Conservation (phyloP, 1,140 invertebrate species). For the Andrena cerasifolii region DNA sequence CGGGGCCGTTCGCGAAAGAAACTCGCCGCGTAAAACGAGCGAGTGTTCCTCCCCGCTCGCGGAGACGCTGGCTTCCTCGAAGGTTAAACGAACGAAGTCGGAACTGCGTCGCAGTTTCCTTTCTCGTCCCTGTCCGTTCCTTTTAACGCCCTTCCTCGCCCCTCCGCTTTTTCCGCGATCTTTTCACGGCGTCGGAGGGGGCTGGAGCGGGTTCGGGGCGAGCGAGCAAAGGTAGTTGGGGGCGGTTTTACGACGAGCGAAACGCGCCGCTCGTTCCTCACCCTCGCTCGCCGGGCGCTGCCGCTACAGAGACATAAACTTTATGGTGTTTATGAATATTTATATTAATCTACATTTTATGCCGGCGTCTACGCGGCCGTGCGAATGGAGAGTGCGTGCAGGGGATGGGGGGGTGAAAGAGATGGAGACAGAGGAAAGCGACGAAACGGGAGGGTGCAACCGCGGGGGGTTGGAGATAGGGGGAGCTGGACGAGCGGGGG, state of each 20-base stretch:
- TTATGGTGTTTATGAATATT: slow-evolving; percentile 80
- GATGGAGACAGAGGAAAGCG: not conserved
- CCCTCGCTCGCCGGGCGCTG: slow-evolving; percentile 36
- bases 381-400: slow-evolving; percentile 34
- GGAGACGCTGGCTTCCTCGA: slow-evolving; percentile 1
- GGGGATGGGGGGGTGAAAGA: slow-evolving; percentile 2
- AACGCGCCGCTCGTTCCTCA: slow-evolving; percentile 62
- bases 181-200: slow-evolving; percentile 21
- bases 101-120: slow-evolving; percentile 31
- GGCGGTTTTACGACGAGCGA: slow-evolving; percentile 75
- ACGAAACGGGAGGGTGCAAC: slow-evolving; percentile 11
- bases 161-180: slow-evolving; percentile 29
- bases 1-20: not conserved
- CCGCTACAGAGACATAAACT: slow-evolving; percentile 74
- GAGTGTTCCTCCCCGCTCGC: not conserved
- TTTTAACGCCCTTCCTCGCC: not conserved
- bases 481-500: slow-evolving; percentile 3
- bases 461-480: not conserved
- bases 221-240: slow-evolving; percentile 46
- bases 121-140: not conserved
- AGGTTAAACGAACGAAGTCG: slow-evolving; percentile 38
- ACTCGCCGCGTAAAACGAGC: not conserved
- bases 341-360: slow-evolving; percentile 80
- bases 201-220: slow-evolving; percentile 14
- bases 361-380: slow-evolving; percentile 59